Percentiles rank a stretch among this genome's conserved stretches.
These are phyloP conservation scores for Sinhomidia bicolor DNA, from an alignment of 2,888 invertebrate genomes.

Conservation along the genomic window DNA sequence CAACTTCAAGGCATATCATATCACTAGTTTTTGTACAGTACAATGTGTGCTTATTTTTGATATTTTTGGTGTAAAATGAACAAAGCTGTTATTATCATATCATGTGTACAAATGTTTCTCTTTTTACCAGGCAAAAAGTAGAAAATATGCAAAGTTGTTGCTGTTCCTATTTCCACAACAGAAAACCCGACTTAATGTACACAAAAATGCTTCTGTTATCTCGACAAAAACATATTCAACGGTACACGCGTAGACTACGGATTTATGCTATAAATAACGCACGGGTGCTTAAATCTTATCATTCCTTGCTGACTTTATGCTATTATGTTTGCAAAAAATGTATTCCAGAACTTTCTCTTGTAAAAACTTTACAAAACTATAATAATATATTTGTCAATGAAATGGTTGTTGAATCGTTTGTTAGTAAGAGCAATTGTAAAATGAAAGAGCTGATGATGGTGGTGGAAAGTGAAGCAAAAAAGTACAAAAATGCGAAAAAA, in stretches of 20 bases:
- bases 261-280: slow-evolving; percentile 63
- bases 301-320: not conserved
- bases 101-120: no score
- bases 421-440: slow-evolving; percentile 25
- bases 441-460: slow-evolving; percentile 7
- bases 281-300: slow-evolving; percentile 41
- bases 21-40: no score
- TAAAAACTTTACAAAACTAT: not conserved
- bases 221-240: not conserved
- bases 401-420: slow-evolving; percentile 21
- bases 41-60: no score
- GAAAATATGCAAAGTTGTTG: no score
- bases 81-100: no score
- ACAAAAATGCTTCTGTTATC: no score
- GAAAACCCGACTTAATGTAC: no score
- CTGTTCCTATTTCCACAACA: no score
- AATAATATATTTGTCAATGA: slow-evolving; percentile 35
- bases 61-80: no score
- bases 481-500: not conserved
- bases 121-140: no score
- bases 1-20: no score
- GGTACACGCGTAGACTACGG: not conserved
- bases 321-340: not conserved
- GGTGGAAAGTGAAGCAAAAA: not conserved
- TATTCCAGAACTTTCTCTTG: not conserved